These are phyloP conservation scores for Drosophila kurseongensis DNA, from an alignment of 1,140 invertebrate genomes.

Conservation along the genomic window DNA sequence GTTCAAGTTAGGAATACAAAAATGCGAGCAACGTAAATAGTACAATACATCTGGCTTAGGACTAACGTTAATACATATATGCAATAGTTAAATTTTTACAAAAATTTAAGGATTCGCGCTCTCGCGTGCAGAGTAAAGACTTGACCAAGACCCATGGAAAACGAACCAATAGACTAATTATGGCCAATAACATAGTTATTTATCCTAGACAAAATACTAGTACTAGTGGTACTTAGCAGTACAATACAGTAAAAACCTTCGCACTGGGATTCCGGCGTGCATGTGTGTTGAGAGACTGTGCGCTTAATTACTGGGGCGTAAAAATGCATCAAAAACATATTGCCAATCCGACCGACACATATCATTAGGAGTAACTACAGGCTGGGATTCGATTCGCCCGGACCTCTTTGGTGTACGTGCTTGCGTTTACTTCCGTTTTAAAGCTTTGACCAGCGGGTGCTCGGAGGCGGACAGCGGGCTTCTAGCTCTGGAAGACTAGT, in stretches of 20 bases:
- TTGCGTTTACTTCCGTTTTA: conserved; percentile 53
- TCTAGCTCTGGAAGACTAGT: conserved; percentile 84
- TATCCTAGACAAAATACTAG: conserved; percentile 54
- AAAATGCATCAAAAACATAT: conserved; percentile 59
- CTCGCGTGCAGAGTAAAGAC: conserved; percentile 33
- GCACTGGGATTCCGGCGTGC: conserved; percentile 29
- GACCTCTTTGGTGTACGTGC: conserved; percentile 67
- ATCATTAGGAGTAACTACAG: conserved; percentile 33
- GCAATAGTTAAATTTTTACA: conserved; percentile 28
- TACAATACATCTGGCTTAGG: conserved; percentile 40
- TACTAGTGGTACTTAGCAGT: conserved; percentile 56
- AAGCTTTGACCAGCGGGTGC: conserved; percentile 62
- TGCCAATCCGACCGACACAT: conserved; percentile 49
- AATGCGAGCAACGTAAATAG: conserved; percentile 51
- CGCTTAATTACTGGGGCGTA: conserved; percentile 50
- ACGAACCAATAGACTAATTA: conserved; percentile 57
- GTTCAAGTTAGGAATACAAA: conserved; percentile 52
- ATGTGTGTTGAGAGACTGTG: conserved; percentile 43
- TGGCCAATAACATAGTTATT: conserved; percentile 66
- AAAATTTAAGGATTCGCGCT: conserved; percentile 24
- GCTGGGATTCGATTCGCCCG: conserved; percentile 21
- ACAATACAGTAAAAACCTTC: conserved; percentile 69
- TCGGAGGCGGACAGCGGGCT: not conserved
- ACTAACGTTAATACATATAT: conserved; percentile 41
- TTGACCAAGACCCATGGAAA: conserved; percentile 59